Conservation (phyloP, 2,113 vertebrate genomes). For the Takifugu flavidus region DNA sequence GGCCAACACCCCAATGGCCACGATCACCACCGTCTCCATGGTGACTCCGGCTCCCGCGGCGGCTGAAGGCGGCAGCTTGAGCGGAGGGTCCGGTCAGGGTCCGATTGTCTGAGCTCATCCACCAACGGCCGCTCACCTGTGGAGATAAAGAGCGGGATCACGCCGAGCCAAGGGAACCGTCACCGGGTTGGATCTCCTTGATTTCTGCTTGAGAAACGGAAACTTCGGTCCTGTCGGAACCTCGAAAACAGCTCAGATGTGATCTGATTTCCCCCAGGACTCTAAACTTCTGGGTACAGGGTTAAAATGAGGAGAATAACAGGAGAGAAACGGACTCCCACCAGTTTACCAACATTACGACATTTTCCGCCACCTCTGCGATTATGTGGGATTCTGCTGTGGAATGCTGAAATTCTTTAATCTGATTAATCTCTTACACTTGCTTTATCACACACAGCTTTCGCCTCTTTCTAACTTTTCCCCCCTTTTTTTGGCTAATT, state of each 20-base stretch:
- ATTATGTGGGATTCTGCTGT: constrained; percentile 35
- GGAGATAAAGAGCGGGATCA: constrained; percentile 2
- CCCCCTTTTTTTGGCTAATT: constrained; percentile 19
- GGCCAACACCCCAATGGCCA: constrained; percentile 92
- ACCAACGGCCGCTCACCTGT: constrained; percentile 63
- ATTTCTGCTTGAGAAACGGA: no score
- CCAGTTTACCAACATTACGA: constrained; percentile 33
- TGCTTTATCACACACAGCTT: constrained; percentile 39
- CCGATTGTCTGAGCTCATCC: constrained; percentile 37
- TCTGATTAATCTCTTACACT: constrained; percentile 68
- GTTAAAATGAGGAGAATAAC: no score
- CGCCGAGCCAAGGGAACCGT: not conserved
- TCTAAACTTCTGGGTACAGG: no score
- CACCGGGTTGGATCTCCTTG: not conserved
- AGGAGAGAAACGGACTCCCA: no score
- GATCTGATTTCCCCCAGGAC: not conserved
- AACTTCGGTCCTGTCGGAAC: no score
- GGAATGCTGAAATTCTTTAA: constrained; percentile 77
- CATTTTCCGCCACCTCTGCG: constrained; percentile 26
- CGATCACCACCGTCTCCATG: constrained; percentile 97
- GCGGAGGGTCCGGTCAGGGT: constrained; percentile 29
- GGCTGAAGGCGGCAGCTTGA: constrained; percentile 16
- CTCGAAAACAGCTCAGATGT: not conserved
- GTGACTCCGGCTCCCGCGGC: constrained; percentile 27
- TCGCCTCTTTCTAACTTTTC: constrained; percentile 30